These are phyloP conservation scores for Pycnomerus fuliginosus DNA, from an alignment of 2,888 invertebrate species.

Conservation along the genomic window DNA sequence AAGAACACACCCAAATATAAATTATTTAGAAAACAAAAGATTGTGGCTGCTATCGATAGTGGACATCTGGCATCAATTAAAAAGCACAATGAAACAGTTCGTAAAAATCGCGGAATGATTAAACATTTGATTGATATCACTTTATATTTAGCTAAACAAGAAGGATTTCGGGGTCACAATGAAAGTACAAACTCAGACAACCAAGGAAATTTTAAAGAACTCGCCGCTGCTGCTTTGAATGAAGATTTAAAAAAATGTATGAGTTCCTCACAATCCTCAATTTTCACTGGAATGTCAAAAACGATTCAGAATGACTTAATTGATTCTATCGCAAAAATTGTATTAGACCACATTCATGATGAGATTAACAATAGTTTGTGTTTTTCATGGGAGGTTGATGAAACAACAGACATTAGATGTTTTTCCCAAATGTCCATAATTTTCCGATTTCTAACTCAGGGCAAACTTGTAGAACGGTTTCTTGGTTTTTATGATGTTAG, in stretches of 20 bases:
- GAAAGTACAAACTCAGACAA: not conserved
- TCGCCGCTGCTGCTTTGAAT: constrained; percentile 11
- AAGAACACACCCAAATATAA: constrained; percentile 14
- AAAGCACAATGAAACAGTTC: constrained; percentile 9
- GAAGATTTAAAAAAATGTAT: constrained; percentile 4
- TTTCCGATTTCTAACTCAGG: constrained; percentile 32
- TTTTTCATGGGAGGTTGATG: constrained; percentile 25
- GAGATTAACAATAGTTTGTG: constrained; percentile 19
- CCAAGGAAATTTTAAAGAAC: constrained; percentile 9
- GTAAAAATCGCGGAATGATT: constrained; percentile 8
- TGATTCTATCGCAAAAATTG: constrained; percentile 12
- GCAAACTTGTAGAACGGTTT: not conserved
- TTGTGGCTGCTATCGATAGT: constrained; percentile 8
- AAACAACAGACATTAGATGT: constrained; percentile 30
- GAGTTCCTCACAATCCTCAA: not conserved
- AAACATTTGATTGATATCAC: constrained; percentile 5
- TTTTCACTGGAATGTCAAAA: constrained; percentile 20
- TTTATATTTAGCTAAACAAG: constrained; percentile 1
- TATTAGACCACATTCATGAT: constrained; percentile 8
- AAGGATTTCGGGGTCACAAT: constrained; percentile 2
- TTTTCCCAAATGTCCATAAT: constrained; percentile 32
- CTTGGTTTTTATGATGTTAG: constrained; percentile 2
- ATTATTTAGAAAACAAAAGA: constrained; percentile 20
- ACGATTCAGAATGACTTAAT: constrained; percentile 26
- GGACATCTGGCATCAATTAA: constrained; percentile 9